Base-by-base conservation (phyloP, 2,888 invertebrate genomes). In the Agonopterix heracliana region DNA sequence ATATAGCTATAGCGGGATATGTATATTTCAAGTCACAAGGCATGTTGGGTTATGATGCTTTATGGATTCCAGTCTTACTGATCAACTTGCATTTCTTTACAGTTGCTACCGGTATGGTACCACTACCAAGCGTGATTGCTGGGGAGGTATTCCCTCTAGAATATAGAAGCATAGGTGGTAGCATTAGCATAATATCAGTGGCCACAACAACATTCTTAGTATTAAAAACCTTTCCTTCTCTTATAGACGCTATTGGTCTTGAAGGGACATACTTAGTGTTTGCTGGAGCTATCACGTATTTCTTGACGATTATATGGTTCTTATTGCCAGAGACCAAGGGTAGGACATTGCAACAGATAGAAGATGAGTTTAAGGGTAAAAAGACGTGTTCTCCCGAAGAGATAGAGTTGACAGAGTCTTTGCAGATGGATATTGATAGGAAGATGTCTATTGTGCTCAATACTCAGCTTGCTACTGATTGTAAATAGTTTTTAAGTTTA, bases 41-140 rank as follows among this genome's bases (percentile, higher is more conserved):
- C 12, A 40, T 61, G 3, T 58, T 77, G 9, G 54, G 61, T 0
- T 74, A 75, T 45, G 77, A 78, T 10, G 67, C 73, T 7, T 59
- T 84, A 0, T 89, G 87, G 84, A 61, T 89, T 3, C 82, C 90
- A 1, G 74, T 89, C 52, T 54, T 90, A 54, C 64, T 90, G 60
- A 68, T 91, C 45, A 73, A 92, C 61, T 54, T 82, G 0, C 91
- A 92, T 55, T 90, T 90, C 44, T 80, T 89, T 10, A 88, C 90
- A 9, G 83, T 91, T 0, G 86, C 89, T 3, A 74, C 90, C 1
- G 92, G 93, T 0, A 79, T 91, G 64, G 77, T 91, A 9, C 92
- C 93, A 0, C 60, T 94, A 50, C 93, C 93, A 0, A 93, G 92
- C 81, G 90, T 93, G 4, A 90, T 94, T 75, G 90, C 92, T 40